These are phyloP conservation scores for Nomada ruficornis DNA, from an alignment of 2,888 invertebrate genomes.

Conservation along the genomic window DNA sequence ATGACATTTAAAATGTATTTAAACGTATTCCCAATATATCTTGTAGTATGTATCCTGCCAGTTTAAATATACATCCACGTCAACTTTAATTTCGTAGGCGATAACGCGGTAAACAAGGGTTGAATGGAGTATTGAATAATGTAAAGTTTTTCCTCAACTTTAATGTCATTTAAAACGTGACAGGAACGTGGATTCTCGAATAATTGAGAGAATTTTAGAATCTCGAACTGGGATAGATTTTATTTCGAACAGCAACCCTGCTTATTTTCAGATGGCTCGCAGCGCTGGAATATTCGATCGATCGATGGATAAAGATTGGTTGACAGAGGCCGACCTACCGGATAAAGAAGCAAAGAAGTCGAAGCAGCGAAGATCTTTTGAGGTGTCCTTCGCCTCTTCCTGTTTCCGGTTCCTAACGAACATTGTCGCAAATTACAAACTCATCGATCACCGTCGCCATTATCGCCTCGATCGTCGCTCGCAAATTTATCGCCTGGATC, in stretches of 20 bases:
- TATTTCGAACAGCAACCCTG: background rate
- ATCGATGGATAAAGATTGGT: conserved; percentile 95
- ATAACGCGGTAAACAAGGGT: too few relatives aligned
- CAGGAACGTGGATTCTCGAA: too few relatives aligned
- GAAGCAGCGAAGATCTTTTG: conserved; percentile 66
- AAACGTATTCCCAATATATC: too few relatives aligned
- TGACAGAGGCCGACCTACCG: conserved; percentile 81
- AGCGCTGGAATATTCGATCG: conserved; percentile 96
- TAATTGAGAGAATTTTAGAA: background rate
- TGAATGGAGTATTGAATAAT: too few relatives aligned
- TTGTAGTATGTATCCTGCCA: too few relatives aligned
- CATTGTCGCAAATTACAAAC: conserved; percentile 54
- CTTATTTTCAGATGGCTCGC: conserved; percentile 92
- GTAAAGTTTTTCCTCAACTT: too few relatives aligned
- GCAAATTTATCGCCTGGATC: conserved; percentile 49
- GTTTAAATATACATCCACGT: too few relatives aligned
- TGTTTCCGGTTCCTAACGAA: conserved; percentile 72
- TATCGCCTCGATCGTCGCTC: conserved; percentile 47
- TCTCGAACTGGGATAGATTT: background rate
- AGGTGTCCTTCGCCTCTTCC: conserved; percentile 68
- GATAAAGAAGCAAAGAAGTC: conserved; percentile 68
- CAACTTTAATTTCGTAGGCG: too few relatives aligned
- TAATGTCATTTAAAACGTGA: too few relatives aligned
- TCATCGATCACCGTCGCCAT: conserved; percentile 45
- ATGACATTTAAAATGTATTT: too few relatives aligned